Evolutionary conservation across 2,888 invertebrate genomes (phyloP).

Genomic region (Pyrrhia umbra): DNA sequence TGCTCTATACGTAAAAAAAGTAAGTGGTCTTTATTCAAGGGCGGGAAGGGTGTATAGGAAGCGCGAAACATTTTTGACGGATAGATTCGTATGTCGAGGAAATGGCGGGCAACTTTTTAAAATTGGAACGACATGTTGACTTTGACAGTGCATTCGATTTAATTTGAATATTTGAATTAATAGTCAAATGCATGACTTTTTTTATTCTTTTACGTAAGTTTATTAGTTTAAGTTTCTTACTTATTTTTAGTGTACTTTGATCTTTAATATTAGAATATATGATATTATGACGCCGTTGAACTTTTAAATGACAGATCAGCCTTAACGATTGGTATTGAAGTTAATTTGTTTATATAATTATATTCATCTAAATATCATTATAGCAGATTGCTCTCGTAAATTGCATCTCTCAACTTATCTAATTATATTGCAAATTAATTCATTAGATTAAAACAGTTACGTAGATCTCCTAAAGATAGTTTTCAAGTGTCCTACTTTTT

Average conservation of each 20-base stretch:
- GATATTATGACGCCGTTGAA: constrained; percentile 19
- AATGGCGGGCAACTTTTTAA: constrained; percentile 69
- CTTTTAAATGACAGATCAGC: constrained; percentile 12
- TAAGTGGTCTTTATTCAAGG: constrained; percentile 86
- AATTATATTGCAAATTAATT: neutral
- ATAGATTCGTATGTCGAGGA: constrained; percentile 68
- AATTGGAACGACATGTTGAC: constrained; percentile 41
- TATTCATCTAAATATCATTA: constrained; percentile 20
- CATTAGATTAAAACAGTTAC: too few relatives aligned
- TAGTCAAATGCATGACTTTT: constrained; percentile 16
- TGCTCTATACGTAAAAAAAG: constrained; percentile 86
- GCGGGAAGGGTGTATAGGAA: constrained; percentile 88
- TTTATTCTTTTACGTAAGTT: neutral
- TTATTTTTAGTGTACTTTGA: neutral
- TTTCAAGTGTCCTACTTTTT: too few relatives aligned
- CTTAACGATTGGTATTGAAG: constrained; percentile 29
- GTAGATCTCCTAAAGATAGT: too few relatives aligned
- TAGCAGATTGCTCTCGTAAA: constrained; percentile 16
- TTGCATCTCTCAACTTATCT: constrained; percentile 16
- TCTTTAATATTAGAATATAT: constrained; percentile 3
- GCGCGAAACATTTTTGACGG: constrained; percentile 78
- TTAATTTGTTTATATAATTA: constrained; percentile 22
- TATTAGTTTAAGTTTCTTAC: neutral
- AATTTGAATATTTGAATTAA: constrained; percentile 39
- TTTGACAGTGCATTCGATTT: constrained; percentile 36